Conservation (phyloP, 2,888 invertebrate species). For the Lobophora halterata region DNA sequence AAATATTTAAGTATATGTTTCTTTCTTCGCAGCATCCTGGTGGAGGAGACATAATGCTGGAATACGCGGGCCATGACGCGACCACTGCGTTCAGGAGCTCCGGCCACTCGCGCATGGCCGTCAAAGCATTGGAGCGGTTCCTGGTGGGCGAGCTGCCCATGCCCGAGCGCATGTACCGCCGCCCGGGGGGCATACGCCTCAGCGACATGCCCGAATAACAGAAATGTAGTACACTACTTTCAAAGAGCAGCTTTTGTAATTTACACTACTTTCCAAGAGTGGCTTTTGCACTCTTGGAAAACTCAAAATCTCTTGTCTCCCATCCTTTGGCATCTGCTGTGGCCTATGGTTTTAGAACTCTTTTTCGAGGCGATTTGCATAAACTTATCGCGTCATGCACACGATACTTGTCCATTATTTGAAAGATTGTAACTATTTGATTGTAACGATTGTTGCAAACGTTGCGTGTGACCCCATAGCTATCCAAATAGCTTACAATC, state of each 20-base stretch:
- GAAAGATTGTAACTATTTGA: too few relatives aligned
- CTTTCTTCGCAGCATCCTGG: conserved; percentile 87
- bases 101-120: conserved; percentile 86
- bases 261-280: too few relatives aligned
- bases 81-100: conserved; percentile 90
- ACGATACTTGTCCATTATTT: too few relatives aligned
- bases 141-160: conserved; percentile 88
- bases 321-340: too few relatives aligned
- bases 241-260: too few relatives aligned
- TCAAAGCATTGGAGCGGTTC: conserved; percentile 84
- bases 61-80: conserved; percentile 92
- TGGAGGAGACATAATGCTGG: conserved; percentile 89
- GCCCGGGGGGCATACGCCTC: conserved; percentile 79
- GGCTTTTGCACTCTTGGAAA: background rate
- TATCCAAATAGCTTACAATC: background rate
- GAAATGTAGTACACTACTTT: too few relatives aligned
- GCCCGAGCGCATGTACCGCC: conserved; percentile 86
- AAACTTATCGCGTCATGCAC: too few relatives aligned
- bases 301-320: too few relatives aligned
- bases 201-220: conserved; percentile 80
- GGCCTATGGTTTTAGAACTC: too few relatives aligned
- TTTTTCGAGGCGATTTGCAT: too few relatives aligned
- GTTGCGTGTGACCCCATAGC: too few relatives aligned
- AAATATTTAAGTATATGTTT: conserved; percentile 24
- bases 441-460: too few relatives aligned